Percentiles rank a stretch among this genome's conserved stretches.
phyloP scores from a whole-genome alignment of 1,140 invertebrate genomes.

The Drosophila pseudoobscura region DNA sequence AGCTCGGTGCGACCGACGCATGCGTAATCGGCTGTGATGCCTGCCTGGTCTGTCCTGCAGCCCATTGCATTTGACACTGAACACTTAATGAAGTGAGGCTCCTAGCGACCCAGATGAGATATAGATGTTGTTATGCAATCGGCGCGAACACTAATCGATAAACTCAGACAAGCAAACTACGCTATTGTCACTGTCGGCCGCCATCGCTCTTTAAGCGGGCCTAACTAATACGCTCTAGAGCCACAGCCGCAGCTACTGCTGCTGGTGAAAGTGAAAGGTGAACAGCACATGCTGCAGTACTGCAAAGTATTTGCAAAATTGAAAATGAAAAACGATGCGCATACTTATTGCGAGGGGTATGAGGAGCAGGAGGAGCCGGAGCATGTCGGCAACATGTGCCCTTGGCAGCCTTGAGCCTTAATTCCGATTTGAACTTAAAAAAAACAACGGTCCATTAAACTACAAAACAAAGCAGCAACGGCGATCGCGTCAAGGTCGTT shows the following conservation, averaged over 20 bases:
- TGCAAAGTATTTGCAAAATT: constrained; percentile 51
- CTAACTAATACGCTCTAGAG: constrained; percentile 19
- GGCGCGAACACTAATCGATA: constrained; percentile 50
- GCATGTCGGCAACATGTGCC: constrained; percentile 4
- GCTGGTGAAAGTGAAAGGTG: constrained; percentile 62
- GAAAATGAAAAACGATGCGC: constrained; percentile 15
- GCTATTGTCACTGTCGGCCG: constrained; percentile 43
- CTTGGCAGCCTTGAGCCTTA: constrained; percentile 41
- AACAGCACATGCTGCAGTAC: constrained; percentile 9
- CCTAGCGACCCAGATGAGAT: constrained; percentile 30
- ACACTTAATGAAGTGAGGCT: constrained; percentile 56
- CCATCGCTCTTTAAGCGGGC: constrained; percentile 23
- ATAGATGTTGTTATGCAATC: constrained; percentile 45
- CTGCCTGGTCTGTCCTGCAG: constrained; percentile 29
- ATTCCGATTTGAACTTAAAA: constrained; percentile 9
- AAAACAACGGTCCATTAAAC: constrained; percentile 7
- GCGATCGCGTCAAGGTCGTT: constrained; percentile 51
- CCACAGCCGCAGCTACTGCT: background rate
- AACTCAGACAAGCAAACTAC: constrained; percentile 30
- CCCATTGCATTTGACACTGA: constrained; percentile 43
- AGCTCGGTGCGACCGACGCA: background rate
- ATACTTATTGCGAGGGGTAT: background rate
- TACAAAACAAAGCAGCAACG: constrained; percentile 28
- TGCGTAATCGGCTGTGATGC: constrained; percentile 38
- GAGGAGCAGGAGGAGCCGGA: background rate